Percentiles rank a stretch among this genome's conserved stretches.
phyloP scores from a whole-genome alignment of 2,888 invertebrate species.

The Bembecia ichneumoniformis region DNA sequence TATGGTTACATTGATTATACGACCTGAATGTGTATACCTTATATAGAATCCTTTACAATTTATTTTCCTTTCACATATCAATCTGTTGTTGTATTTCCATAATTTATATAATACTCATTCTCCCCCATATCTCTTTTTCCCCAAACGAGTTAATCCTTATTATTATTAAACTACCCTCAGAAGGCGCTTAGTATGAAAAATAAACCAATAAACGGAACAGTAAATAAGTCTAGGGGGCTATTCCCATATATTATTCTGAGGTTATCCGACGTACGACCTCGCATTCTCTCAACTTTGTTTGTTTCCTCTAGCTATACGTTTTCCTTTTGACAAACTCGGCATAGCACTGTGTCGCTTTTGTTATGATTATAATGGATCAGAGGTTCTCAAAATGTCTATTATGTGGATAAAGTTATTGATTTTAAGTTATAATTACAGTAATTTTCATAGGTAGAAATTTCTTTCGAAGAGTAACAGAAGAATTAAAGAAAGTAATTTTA shows the following conservation, averaged over 20 bases:
- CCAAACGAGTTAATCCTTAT: conserved; percentile 12
- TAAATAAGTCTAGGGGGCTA: conserved; percentile 20
- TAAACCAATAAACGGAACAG: conserved; percentile 19
- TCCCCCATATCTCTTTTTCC: background rate
- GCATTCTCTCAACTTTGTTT: conserved; percentile 14
- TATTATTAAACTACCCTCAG: conserved; percentile 15
- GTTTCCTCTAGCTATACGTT: conserved; percentile 10
- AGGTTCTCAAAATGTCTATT: too few relatives aligned
- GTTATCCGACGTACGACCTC: conserved; percentile 12
- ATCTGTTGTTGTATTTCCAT: background rate
- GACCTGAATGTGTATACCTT: too few relatives aligned
- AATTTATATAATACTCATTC: background rate
- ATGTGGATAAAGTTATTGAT: too few relatives aligned
- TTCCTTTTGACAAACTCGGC: background rate
- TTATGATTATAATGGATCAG: too few relatives aligned
- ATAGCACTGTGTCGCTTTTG: background rate
- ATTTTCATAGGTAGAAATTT: too few relatives aligned
- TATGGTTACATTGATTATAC: too few relatives aligned
- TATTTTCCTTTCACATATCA: background rate
- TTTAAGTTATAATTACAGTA: too few relatives aligned
- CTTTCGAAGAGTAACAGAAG: too few relatives aligned
- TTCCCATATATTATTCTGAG: conserved; percentile 19
- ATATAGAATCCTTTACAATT: too few relatives aligned
- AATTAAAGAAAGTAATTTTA: too few relatives aligned
- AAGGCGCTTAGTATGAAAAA: conserved; percentile 18